A percentile compares a stretch with the other conserved stretches of the same genome.
Conservation (phyloP, 2,797 vertebrate species). For the Oreochromis mossambicus region DNA sequence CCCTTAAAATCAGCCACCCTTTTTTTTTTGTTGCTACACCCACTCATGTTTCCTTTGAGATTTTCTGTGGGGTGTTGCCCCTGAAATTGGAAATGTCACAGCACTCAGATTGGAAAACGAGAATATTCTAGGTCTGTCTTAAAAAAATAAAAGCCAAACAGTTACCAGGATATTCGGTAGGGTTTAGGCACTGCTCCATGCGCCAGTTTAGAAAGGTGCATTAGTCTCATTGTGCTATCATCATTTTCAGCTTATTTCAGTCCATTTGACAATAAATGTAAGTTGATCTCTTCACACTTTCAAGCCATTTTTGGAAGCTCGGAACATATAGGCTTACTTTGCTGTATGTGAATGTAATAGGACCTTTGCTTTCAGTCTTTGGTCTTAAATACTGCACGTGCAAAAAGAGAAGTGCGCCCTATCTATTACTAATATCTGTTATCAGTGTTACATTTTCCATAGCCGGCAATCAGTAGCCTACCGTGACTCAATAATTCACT, state of each 20-base stretch:
- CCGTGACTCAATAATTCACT: neutral
- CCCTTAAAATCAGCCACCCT: conserved; percentile 14
- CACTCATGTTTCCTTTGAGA: conserved; percentile 55
- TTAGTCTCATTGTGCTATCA: neutral
- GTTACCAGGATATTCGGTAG: neutral
- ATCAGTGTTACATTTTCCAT: neutral
- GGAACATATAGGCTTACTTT: neutral
- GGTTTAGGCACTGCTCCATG: neutral
- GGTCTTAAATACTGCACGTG: conserved; percentile 34
- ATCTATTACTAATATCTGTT: neutral
- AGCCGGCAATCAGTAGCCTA: neutral
- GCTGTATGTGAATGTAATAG: neutral
- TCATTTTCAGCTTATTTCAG: neutral
- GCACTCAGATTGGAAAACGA: neutral
- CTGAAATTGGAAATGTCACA: conserved; percentile 34
- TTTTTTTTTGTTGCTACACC: conserved; percentile 34
- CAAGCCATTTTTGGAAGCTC: neutral
- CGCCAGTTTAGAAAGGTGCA: neutral
- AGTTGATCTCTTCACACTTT: neutral
- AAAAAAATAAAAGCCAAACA: neutral
- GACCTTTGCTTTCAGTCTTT: neutral
- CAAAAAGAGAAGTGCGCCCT: conserved; percentile 1
- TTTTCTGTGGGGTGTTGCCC: conserved; percentile 39
- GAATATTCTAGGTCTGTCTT: neutral
- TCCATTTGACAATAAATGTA: neutral